Conservation (phyloP, 2,113 vertebrate genomes). For the Bos javanicus region DNA sequence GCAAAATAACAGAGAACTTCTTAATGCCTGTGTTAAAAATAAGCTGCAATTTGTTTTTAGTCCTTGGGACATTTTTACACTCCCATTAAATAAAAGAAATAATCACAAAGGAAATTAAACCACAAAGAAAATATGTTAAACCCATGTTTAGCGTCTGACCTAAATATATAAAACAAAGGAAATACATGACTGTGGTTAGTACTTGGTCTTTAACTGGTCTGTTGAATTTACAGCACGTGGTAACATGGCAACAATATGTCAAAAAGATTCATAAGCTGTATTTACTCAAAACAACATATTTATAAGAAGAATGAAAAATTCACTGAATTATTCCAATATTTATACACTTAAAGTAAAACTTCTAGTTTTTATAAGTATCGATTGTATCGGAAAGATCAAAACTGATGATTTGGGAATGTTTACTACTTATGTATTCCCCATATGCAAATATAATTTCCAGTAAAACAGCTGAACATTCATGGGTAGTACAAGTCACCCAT, state of each 20-base stretch:
- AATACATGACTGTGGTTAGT: slow-evolving; percentile 31
- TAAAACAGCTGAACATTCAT: neutral
- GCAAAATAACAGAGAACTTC: neutral
- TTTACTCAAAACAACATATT: slow-evolving; percentile 8
- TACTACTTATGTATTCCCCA: neutral
- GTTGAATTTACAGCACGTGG: neutral
- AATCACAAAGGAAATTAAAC: slow-evolving; percentile 71
- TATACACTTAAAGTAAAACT: neutral
- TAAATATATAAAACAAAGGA: slow-evolving; percentile 57
- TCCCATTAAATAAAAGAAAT: slow-evolving; percentile 55
- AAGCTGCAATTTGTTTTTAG: slow-evolving; percentile 46
- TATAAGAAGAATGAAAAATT: neutral
- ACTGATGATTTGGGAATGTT: neutral
- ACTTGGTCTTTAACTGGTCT: neutral
- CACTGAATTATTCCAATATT: neutral
- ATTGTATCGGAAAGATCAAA: neutral
- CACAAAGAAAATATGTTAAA: slow-evolving; percentile 56
- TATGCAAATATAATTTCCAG: neutral
- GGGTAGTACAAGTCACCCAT: neutral
- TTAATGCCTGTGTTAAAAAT: neutral
- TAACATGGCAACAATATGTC: neutral
- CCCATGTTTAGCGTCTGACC: slow-evolving; percentile 38
- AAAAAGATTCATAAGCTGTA: neutral
- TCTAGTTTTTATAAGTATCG: neutral
- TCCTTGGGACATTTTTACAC: slow-evolving; percentile 55